phyloP scores from a whole-genome alignment of 2,113 vertebrate genomes.

The Mormoops blainvillei region DNA sequence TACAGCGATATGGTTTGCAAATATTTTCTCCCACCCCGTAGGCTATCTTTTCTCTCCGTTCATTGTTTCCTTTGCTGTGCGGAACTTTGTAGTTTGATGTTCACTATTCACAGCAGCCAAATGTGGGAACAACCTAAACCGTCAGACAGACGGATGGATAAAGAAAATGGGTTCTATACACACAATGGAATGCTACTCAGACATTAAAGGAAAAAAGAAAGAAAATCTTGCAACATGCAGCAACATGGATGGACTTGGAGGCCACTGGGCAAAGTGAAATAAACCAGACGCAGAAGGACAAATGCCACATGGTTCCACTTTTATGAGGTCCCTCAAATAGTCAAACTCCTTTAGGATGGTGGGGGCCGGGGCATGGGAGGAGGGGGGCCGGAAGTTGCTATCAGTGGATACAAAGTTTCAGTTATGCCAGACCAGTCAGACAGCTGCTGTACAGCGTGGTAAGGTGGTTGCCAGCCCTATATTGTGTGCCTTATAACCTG shows the following conservation, averaged over 20 bases:
- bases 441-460: fast-evolving
- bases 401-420: neutral
- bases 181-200: neutral
- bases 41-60: neutral
- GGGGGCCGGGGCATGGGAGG: neutral
- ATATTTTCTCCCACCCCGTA: neutral
- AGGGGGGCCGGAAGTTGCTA: no score
- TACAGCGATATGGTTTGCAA: neutral
- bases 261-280: neutral
- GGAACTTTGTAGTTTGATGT: neutral
- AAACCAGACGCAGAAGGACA: neutral
- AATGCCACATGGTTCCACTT: neutral
- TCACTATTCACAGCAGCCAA: neutral
- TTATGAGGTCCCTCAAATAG: neutral
- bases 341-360: neutral
- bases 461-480: no score
- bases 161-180: no score
- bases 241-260: neutral
- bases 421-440: neutral
- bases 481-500: fast-evolving
- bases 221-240: neutral
- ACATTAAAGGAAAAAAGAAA: neutral
- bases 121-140: neutral
- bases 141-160: neutral
- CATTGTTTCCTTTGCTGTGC: neutral